Evolutionary conservation across 1,140 invertebrate genomes (phyloP).

Genomic region (Sitophilus oryzae): DNA sequence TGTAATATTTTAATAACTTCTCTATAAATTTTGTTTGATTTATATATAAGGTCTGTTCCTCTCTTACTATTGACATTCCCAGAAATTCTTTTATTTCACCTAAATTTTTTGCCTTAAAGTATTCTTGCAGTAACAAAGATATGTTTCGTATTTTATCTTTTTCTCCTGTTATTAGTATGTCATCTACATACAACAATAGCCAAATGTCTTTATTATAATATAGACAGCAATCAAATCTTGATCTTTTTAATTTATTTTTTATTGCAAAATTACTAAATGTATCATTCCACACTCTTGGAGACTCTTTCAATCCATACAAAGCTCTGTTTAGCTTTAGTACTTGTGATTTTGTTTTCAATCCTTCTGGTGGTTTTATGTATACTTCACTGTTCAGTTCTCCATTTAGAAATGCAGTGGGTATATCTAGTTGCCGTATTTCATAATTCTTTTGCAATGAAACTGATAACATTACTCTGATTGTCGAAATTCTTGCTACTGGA

Average conservation of each 20-base stretch:
- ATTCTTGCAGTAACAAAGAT: background rate
- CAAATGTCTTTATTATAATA: background rate
- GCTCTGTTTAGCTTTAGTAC: constrained; percentile 16
- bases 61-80: no score
- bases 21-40: constrained; percentile 9
- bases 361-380: no score
- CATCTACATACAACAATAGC: constrained; percentile 9
- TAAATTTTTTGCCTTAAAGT: no score
- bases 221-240: constrained; percentile 3
- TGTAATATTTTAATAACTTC: constrained; percentile 23
- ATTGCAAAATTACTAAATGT: constrained; percentile 14
- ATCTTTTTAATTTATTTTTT: constrained; percentile 11
- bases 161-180: constrained; percentile 7
- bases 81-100: no score
- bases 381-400: no score
- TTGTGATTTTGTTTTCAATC: constrained; percentile 4
- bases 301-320: constrained; percentile 14
- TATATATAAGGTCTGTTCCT: no score
- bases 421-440: no score
- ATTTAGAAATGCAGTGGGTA: no score
- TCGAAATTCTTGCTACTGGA: constrained; percentile 3
- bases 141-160: no score
- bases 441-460: background rate
- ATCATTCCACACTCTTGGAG: constrained; percentile 14
- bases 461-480: constrained; percentile 10